These are phyloP conservation scores for Mesocricetus auratus DNA, from an alignment of 2,113 vertebrate genomes.

Conservation along the genomic window DNA sequence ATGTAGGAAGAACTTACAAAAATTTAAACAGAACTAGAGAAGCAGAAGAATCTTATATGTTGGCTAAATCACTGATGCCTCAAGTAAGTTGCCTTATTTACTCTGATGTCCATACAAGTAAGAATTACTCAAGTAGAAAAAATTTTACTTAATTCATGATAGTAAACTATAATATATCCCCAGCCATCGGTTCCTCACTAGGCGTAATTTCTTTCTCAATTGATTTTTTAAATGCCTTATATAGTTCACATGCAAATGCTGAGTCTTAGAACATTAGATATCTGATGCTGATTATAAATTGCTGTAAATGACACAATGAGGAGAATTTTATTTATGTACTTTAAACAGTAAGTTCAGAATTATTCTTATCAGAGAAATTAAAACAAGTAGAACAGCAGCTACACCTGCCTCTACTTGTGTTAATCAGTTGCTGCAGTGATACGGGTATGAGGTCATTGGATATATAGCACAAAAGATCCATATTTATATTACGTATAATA, in stretches of 20 bases:
- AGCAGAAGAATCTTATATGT: slow-evolving; percentile 96
- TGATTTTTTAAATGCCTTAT: neutral
- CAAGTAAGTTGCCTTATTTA: slow-evolving; percentile 89
- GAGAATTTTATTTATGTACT: neutral
- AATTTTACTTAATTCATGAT: neutral
- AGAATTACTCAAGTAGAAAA: neutral
- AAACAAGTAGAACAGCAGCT: neutral
- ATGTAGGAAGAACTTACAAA: slow-evolving; percentile 99
- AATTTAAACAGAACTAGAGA: slow-evolving; percentile 97
- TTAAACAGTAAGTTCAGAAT: slow-evolving; percentile 9
- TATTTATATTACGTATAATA: neutral
- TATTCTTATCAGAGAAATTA: slow-evolving; percentile 11
- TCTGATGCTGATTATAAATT: slow-evolving; percentile 2
- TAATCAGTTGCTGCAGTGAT: neutral
- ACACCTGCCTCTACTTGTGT: neutral
- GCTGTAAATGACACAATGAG: slow-evolving; percentile 20
- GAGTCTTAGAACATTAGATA: neutral
- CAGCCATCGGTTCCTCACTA: neutral
- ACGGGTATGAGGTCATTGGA: neutral
- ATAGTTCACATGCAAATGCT: neutral
- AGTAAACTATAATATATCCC: neutral
- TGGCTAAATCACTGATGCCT: slow-evolving; percentile 98
- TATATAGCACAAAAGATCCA: neutral
- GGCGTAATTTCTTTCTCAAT: slow-evolving; percentile 1
- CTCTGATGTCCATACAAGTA: neutral